A percentile compares a stretch with the other conserved stretches of the same genome.
Evolutionary conservation across 2,888 invertebrate species (phyloP).

Genomic region (Venusia cambrica): DNA sequence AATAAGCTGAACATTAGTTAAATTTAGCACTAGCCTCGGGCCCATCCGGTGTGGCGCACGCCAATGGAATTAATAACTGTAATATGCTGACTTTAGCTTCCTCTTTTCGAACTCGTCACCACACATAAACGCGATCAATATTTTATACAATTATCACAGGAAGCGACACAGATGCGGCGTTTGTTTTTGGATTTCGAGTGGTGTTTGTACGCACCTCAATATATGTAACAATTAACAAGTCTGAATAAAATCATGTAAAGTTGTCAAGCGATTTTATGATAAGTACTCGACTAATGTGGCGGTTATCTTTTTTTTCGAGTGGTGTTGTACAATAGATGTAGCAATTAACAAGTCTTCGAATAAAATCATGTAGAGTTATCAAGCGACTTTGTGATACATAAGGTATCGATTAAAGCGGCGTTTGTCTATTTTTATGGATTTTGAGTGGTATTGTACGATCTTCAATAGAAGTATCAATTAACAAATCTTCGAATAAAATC

Average conservation of each 20-base stretch:
- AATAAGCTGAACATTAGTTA: constrained; percentile 33
- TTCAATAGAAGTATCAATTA: too few relatives aligned
- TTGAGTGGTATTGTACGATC: too few relatives aligned
- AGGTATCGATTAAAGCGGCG: too few relatives aligned
- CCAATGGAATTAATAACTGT: constrained; percentile 46
- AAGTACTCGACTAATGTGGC: too few relatives aligned
- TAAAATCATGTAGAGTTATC: too few relatives aligned
- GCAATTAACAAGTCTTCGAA: too few relatives aligned
- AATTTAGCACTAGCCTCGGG: constrained; percentile 39
- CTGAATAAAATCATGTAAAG: constrained; percentile 2
- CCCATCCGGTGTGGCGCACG: constrained; percentile 51
- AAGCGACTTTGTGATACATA: too few relatives aligned
- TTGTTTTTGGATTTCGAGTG: constrained; percentile 10
- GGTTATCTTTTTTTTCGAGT: too few relatives aligned
- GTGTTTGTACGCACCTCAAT: neutral
- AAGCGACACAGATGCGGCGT: too few relatives aligned
- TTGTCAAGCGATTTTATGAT: constrained; percentile 16
- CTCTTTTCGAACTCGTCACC: constrained; percentile 35
- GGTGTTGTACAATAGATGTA: too few relatives aligned
- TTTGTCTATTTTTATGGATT: too few relatives aligned
- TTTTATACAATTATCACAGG: constrained; percentile 36
- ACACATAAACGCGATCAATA: constrained; percentile 33
- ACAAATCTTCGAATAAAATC: too few relatives aligned
- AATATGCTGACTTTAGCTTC: constrained; percentile 41
- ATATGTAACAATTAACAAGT: constrained; percentile 4